These are phyloP conservation scores for Neosilurus hyrtlii DNA, from an alignment of 2,797 vertebrate species.

Conservation along the genomic window DNA sequence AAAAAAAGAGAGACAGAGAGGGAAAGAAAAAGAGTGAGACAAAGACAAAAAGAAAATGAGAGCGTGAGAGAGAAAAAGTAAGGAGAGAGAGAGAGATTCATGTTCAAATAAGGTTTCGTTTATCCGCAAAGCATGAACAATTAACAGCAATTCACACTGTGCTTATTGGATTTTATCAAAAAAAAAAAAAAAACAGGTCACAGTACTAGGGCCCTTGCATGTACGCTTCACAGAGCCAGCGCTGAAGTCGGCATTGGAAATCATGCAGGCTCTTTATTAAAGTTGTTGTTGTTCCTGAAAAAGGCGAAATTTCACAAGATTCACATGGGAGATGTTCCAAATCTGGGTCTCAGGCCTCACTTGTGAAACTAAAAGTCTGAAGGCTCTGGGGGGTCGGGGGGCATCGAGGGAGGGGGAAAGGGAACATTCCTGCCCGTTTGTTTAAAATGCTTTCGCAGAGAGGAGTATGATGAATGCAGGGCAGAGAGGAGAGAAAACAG, in stretches of 20 bases:
- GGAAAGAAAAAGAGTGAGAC: no score
- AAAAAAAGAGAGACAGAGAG: no score
- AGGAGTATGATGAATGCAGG: neutral
- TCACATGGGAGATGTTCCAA: slow-evolving; percentile 24
- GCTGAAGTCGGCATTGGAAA: slow-evolving; percentile 29
- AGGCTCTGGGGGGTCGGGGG: no score
- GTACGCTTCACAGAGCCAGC: slow-evolving; percentile 33
- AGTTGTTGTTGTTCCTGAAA: slow-evolving; percentile 22
- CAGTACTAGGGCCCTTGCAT: slow-evolving; percentile 48
- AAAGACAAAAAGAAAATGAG: no score
- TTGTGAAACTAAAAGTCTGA: slow-evolving; percentile 36
- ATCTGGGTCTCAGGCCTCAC: slow-evolving; percentile 11
- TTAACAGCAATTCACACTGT: slow-evolving; percentile 54
- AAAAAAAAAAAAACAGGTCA: slow-evolving; percentile 48
- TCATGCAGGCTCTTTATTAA: slow-evolving; percentile 37
- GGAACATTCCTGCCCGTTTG: slow-evolving; percentile 24
- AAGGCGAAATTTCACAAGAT: slow-evolving; percentile 31
- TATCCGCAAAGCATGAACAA: slow-evolving; percentile 37
- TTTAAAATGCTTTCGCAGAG: slow-evolving; percentile 21
- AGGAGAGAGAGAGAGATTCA: no score
- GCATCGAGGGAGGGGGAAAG: neutral
- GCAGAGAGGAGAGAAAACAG: neutral
- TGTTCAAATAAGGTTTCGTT: neutral
- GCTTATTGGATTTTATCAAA: slow-evolving; percentile 47
- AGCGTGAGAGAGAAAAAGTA: no score